These are phyloP conservation scores for Epinephelus fuscoguttatus DNA, from an alignment of 2,113 vertebrate species.

Conservation along the genomic window DNA sequence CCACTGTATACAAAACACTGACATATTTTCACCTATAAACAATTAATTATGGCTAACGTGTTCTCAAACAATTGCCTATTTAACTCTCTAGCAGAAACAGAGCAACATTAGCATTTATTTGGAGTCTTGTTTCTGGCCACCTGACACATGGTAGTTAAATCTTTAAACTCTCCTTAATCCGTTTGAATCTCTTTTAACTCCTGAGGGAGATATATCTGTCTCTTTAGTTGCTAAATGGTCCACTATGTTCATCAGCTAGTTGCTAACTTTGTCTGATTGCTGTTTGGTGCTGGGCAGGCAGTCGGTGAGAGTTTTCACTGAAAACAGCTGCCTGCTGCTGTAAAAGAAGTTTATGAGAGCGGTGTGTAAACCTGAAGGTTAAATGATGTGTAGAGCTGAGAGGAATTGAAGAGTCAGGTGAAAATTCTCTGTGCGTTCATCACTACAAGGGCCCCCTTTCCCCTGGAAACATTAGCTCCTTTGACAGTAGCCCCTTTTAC, in stretches of 20 bases:
- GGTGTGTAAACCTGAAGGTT: too few species aligned
- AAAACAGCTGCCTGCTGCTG: too few species aligned
- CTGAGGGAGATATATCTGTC: not conserved
- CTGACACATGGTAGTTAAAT: too few species aligned
- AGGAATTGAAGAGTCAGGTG: too few species aligned
- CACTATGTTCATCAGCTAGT: not conserved
- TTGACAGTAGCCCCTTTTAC: too few species aligned
- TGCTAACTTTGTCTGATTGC: not conserved
- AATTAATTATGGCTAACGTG: not conserved
- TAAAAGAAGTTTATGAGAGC: too few species aligned
- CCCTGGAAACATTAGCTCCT: too few species aligned
- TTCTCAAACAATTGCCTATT: not conserved
- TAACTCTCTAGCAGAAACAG: not conserved
- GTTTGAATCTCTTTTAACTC: too few species aligned
- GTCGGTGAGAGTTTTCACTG: not conserved
- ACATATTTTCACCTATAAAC: not conserved
- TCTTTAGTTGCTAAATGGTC: not conserved
- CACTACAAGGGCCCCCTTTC: too few species aligned
- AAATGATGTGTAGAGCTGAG: too few species aligned
- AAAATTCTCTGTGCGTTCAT: too few species aligned
- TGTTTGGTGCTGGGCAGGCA: not conserved
- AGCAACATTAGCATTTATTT: not conserved
- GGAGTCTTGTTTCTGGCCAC: not conserved
- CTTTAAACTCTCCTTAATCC: too few species aligned
- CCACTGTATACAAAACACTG: not conserved